A percentile compares a stretch with the other conserved stretches of the same genome.
Evolutionary conservation across 2,113 vertebrate species (phyloP).

Genomic region (Gymnarchus niloticus): DNA sequence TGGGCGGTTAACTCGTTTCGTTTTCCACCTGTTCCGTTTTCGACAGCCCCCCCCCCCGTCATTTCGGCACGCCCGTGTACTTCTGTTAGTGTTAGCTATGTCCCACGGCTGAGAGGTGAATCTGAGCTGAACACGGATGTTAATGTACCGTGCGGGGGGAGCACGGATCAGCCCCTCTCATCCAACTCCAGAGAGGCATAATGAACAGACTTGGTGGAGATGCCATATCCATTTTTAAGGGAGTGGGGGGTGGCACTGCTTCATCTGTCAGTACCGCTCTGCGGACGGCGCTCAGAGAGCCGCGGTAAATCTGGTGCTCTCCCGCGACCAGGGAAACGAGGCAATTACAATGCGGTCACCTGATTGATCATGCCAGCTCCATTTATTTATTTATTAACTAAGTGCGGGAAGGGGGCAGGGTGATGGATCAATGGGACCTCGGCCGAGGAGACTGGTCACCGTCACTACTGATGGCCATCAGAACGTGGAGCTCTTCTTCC

Average conservation of each 20-base stretch:
- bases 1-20: not conserved
- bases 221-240: conserved; percentile 34
- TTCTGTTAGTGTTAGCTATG: not conserved
- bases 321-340: conserved; percentile 28
- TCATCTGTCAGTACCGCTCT: conserved; percentile 35
- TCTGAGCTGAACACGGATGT: not conserved
- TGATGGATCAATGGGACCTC: conserved; percentile 2
- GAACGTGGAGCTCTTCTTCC: no score
- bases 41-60: no score
- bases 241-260: conserved; percentile 9
- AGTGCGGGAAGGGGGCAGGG: conserved; percentile 2
- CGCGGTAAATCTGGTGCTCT: conserved; percentile 38
- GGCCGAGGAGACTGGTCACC: not conserved
- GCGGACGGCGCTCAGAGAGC: conserved; percentile 24
- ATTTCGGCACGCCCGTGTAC: no score
- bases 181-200: conserved; percentile 6
- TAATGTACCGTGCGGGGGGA: not conserved
- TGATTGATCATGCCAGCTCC: conserved; percentile 36
- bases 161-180: not conserved
- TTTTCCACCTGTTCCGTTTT: not conserved
- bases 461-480: not conserved
- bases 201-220: conserved; percentile 32
- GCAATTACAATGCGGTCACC: conserved; percentile 32
- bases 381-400: conserved; percentile 7
- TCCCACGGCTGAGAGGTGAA: not conserved